phyloP scores from a whole-genome alignment of 2,888 invertebrate genomes.

The Altica lythri region DNA sequence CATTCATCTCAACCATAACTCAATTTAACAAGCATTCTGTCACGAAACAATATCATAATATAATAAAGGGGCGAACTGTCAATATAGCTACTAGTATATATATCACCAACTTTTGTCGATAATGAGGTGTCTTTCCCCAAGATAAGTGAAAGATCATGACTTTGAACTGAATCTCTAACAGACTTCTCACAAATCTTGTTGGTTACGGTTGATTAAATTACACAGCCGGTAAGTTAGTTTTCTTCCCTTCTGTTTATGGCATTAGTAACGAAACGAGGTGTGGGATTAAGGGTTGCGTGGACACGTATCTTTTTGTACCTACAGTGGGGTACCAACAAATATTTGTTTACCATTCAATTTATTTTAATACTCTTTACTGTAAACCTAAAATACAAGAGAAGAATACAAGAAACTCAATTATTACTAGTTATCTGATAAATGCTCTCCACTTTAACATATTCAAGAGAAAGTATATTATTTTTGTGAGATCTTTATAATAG shows the following conservation, averaged over 20 bases:
- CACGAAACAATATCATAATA: conserved; percentile 25
- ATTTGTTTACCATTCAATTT: conserved; percentile 12
- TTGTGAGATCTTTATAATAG: too few relatives aligned
- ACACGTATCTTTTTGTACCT: conserved; percentile 22
- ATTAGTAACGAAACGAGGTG: conserved; percentile 26
- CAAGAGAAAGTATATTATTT: too few relatives aligned
- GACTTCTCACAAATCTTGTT: conserved; percentile 27
- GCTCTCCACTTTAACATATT: too few relatives aligned
- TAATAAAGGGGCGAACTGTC: conserved; percentile 20
- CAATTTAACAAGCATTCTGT: conserved; percentile 18
- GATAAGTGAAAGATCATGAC: conserved; percentile 27
- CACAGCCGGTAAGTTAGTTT: conserved; percentile 36
- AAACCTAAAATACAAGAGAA: conserved; percentile 6
- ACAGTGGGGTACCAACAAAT: conserved; percentile 29
- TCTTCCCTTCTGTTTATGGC: conserved; percentile 31
- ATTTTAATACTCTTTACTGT: conserved; percentile 15
- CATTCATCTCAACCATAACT: conserved; percentile 4
- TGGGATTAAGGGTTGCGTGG: conserved; percentile 31
- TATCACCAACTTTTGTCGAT: conserved; percentile 8
- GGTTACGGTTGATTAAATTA: conserved; percentile 37
- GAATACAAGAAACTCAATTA: too few relatives aligned
- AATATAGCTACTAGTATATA: conserved; percentile 18
- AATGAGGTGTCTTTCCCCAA: conserved; percentile 14
- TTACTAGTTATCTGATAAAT: too few relatives aligned
- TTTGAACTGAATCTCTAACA: conserved; percentile 8